Evolutionary conservation across 2,113 vertebrate species (phyloP).

Genomic region (Zootoca vivipara): DNA sequence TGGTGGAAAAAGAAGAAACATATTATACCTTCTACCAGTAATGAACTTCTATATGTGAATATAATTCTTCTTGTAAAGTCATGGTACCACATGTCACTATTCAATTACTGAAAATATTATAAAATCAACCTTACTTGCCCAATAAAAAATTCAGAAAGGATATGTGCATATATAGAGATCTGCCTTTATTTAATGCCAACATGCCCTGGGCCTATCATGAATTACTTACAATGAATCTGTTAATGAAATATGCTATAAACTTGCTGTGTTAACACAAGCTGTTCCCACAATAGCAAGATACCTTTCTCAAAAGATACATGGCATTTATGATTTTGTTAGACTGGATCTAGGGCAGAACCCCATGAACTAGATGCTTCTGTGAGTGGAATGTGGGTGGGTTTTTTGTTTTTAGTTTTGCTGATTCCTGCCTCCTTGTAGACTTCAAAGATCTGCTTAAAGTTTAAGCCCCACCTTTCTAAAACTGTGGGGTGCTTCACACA

Average conservation of each 20-base stretch:
- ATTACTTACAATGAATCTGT: not conserved
- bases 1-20: constrained; percentile 67
- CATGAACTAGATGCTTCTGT: not conserved
- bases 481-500: not conserved
- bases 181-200: not conserved
- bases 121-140: not conserved
- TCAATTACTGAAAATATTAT: not conserved
- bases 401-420: not conserved
- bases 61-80: not conserved
- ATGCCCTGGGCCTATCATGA: not conserved
- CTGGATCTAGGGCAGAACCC: not conserved
- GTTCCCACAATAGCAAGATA: not conserved
- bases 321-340: not conserved
- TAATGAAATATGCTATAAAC: not conserved
- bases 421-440: not conserved
- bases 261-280: not conserved
- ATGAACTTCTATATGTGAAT: not conserved
- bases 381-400: not conserved
- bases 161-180: not conserved
- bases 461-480: too few relatives aligned
- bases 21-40: constrained; percentile 14
- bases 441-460: not conserved
- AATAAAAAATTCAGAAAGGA: not conserved
- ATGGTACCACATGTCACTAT: not conserved
- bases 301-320: not conserved